Evolutionary conservation across 2,113 vertebrate species (phyloP).

Genomic region (Diphyllodes magnificus): DNA sequence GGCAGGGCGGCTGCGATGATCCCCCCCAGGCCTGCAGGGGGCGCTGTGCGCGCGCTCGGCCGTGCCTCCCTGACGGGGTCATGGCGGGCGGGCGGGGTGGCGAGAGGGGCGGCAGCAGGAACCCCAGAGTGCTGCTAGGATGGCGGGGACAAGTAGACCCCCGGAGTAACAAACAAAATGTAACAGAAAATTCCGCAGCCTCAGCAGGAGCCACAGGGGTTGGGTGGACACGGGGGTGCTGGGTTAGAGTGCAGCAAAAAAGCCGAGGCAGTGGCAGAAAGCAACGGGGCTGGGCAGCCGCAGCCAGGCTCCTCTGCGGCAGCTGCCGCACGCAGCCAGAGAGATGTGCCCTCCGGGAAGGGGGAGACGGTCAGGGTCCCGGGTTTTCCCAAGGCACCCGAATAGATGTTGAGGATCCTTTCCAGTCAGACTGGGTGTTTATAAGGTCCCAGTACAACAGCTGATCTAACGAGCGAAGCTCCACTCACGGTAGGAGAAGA

Average conservation of each 20-base stretch:
- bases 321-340: background rate
- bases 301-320: background rate
- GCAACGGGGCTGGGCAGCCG: background rate
- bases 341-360: rapidly evolving
- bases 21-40: background rate
- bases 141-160: background rate
- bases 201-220: background rate
- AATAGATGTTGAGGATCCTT: background rate
- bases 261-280: background rate
- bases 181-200: background rate
- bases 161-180: background rate
- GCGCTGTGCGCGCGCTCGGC: background rate
- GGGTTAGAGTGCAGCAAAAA: background rate
- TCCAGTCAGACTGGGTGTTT: background rate
- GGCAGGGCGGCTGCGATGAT: background rate
- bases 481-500: rapidly evolving
- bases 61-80: rapidly evolving
- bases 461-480: background rate
- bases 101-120: background rate
- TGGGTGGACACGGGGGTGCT: background rate
- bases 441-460: background rate
- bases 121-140: rapidly evolving
- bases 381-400: background rate
- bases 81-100: background rate
- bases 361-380: background rate